Conservation (phyloP, 2,888 invertebrate genomes). For the Drosophila macrospina region DNA sequence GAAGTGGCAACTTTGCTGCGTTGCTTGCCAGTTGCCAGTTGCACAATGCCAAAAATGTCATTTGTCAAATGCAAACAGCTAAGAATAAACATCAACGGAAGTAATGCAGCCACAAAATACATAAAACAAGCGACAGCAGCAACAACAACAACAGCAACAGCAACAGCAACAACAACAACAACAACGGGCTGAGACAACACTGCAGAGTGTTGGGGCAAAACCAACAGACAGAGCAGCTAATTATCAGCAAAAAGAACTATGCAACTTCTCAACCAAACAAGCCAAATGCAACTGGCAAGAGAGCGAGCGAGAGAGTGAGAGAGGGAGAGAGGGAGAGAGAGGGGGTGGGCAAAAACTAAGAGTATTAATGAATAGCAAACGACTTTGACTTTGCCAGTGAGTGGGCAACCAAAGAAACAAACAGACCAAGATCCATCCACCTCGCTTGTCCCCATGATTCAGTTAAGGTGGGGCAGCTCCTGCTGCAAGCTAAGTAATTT, state of each 20-base stretch:
- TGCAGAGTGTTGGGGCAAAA: constrained; percentile 66
- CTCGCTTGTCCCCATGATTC: not conserved
- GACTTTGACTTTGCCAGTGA: constrained; percentile 72
- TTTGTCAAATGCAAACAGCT: constrained; percentile 82
- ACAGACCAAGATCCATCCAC: constrained; percentile 20
- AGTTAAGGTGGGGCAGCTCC: constrained; percentile 53
- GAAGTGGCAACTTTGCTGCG: constrained; percentile 53
- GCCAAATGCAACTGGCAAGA: constrained; percentile 8
- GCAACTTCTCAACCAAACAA: constrained; percentile 53
- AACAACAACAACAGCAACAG: constrained; percentile 10
- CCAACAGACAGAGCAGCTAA: constrained; percentile 80
- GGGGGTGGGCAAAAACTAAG: constrained; percentile 66
- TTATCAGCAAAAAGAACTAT: constrained; percentile 75
- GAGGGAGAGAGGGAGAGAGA: not conserved
- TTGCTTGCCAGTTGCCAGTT: constrained; percentile 62
- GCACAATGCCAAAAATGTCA: constrained; percentile 81
- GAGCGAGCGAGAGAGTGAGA: not conserved
- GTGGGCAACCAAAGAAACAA: constrained; percentile 51
- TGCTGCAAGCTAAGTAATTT: constrained; percentile 72
- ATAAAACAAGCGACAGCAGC: constrained; percentile 72
- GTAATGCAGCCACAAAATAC: constrained; percentile 81
- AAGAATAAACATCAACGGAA: constrained; percentile 82
- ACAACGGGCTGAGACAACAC: constrained; percentile 45
- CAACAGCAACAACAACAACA: constrained; percentile 25
- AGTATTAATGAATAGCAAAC: constrained; percentile 82